Evolutionary conservation across 2,797 vertebrate genomes (phyloP).

Genomic region (Eospalax fontanierii): DNA sequence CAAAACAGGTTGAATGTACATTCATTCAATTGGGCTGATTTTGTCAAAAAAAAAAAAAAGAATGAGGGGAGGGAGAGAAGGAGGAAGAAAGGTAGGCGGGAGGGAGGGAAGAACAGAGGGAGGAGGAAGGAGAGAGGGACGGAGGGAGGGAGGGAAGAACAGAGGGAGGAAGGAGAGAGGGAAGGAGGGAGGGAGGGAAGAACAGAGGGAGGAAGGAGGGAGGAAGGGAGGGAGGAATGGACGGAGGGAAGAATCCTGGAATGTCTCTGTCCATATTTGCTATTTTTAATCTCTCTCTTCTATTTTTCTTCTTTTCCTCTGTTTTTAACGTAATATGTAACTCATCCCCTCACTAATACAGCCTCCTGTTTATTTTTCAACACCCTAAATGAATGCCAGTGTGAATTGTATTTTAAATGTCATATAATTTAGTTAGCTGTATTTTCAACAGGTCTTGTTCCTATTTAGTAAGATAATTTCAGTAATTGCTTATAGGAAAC

Average conservation of each 20-base stretch:
- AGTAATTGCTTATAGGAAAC: neutral
- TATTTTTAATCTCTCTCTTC: conserved; percentile 28
- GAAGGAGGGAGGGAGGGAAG: too few species aligned
- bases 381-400: neutral
- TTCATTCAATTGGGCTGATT: neutral
- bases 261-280: conserved; percentile 11
- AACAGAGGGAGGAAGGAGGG: too few species aligned
- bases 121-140: too few species aligned
- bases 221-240: too few species aligned
- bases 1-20: neutral
- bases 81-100: neutral
- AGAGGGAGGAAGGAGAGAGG: neutral
- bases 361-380: conserved; percentile 24
- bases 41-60: neutral
- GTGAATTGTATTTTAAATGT: conserved; percentile 10
- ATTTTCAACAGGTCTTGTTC: conserved; percentile 22
- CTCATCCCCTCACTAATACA: conserved; percentile 8
- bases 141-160: neutral
- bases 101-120: too few species aligned
- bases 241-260: neutral
- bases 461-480: conserved; percentile 29
- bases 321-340: conserved; percentile 49
- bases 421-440: neutral
- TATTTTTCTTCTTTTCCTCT: neutral
- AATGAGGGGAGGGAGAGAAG: neutral